Base-by-base conservation (phyloP, 35 echinoderm and acorn worm genomes). In the Chiridota heheva region DNA sequence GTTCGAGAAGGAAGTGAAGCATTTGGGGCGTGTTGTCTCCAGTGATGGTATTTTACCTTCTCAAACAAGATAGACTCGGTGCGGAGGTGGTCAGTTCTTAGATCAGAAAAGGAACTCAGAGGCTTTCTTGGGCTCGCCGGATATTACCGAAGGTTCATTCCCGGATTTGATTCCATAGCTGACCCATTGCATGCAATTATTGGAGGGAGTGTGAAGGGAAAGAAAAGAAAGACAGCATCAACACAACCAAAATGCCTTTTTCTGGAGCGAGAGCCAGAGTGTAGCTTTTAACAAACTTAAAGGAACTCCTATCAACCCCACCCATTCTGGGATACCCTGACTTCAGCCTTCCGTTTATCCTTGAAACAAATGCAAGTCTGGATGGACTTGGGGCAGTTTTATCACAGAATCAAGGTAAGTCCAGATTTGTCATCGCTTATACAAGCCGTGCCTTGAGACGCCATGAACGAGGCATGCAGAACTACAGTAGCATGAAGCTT, bases 401-500 rank as follows among this genome's bases (percentile, higher is more conserved):
- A 0, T 85, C 69, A 1, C 82, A 85, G 49, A 30, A 66, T 20
- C 39, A 82, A 51, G 68, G 74, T 38, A 40, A 66, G 3, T 27
- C 65, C n/a, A 33, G 28, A 30, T 42, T 71, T 3, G 83, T 86
- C 18, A 0, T 85, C 3, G 61, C 59, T 17, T 85, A 65, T 46
- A 66, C 63, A 30, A 83, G 63, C 40, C 69, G 76, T 53, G 63
- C 58, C 2, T 57, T 89, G 7, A 12, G 77, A 8, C 24, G 15
- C 7, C 66, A 69, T 40, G 86, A 89, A 33, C 36, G 42, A 42
- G 82, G 82, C 56, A 89, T 89, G 86, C 10, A 67, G 4, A 87
- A 87, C 44, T 89, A 89, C 56, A 89, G 77, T n/a, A 81, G 66
- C 40, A 89, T 87, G 85, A 87, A 87, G 48, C 46, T 87, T n/a